Percentiles rank a stretch among this genome's conserved stretches.
Conservation (phyloP, 2,113 vertebrate genomes). For the Pelmatolapia mariae region DNA sequence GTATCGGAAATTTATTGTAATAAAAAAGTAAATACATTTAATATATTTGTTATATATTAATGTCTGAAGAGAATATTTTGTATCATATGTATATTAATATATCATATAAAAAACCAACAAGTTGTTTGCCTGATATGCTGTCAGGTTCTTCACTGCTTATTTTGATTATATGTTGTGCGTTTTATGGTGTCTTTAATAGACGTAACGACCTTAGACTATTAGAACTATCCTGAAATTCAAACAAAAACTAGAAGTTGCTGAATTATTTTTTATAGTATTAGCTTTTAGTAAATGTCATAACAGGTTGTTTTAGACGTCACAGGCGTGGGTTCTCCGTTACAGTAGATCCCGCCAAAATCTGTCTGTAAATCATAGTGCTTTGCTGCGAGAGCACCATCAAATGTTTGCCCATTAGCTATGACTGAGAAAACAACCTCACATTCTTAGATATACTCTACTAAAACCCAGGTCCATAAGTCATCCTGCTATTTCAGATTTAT, state of each 20-base stretch:
- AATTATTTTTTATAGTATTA: background rate
- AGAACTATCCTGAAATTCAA: background rate
- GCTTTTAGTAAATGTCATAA: background rate
- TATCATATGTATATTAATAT: background rate
- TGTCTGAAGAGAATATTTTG: too few species aligned
- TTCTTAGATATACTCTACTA: background rate
- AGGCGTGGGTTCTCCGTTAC: rapidly evolving
- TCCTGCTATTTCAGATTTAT: background rate
- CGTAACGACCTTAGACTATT: background rate
- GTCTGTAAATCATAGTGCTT: background rate
- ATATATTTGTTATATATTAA: too few species aligned
- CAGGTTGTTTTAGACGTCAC: background rate
- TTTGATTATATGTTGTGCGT: background rate
- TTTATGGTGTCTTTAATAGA: background rate
- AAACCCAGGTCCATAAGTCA: background rate
- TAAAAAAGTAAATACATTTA: too few species aligned
- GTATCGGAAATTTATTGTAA: too few species aligned
- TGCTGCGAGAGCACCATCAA: background rate
- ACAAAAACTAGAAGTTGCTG: background rate
- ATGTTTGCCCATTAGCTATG: background rate
- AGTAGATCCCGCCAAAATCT: background rate
- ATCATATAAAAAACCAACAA: background rate
- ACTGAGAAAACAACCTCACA: background rate
- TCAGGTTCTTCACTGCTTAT: background rate
- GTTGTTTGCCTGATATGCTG: background rate